Evolutionary conservation across 2,888 invertebrate genomes (phyloP), one percentile per base, ranked within the genome.

Genomic region (Spodoptera littoralis): DNA sequence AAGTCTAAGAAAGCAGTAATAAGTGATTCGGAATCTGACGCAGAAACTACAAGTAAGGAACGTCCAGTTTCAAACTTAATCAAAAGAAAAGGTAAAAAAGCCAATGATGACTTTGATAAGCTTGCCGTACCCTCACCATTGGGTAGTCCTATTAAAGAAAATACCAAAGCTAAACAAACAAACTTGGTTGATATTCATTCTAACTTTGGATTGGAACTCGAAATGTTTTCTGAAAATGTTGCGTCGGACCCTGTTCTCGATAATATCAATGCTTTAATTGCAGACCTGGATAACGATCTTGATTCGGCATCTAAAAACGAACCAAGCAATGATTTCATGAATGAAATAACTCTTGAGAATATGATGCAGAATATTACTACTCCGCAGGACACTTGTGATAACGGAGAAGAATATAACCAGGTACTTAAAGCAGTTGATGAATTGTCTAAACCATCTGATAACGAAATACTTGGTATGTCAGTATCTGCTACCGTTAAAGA

Each of bases 181-280:
- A 72, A 36, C 47, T 49, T 76, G 42, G 48, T 30, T 8, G 73
- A 70, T 42, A 60, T 73, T 5, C 55, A 71, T 51, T 73, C 83
- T 43, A 88, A 77, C 69, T 91, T 90, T 78, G 85, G 76, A n/a
- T 79, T 90, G 12, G 89, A 92, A 58, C 66, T 91, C 45, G 92
- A 90, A 77, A 85, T 91, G 61, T 92, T 93, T 84, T 62, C 89
- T 44, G 93, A 92, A 70, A 92, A 87, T 73, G 80, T 90, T 58
- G 82, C 74, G 6, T 81, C 88, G 8, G 90, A 92, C 69, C 84
- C 88, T 43, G 88, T 87, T n/a, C 85, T 91, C 60, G 89, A 88
- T 58, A 92, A 92, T 73, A 92, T 93, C 24, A 91, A 89, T 78
- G 89, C 87, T 36, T 80, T 92, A 18, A 93, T 93, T 73, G 93